Base-by-base conservation (phyloP, 2,113 vertebrate genomes). In the Oreochromis aureus region DNA sequence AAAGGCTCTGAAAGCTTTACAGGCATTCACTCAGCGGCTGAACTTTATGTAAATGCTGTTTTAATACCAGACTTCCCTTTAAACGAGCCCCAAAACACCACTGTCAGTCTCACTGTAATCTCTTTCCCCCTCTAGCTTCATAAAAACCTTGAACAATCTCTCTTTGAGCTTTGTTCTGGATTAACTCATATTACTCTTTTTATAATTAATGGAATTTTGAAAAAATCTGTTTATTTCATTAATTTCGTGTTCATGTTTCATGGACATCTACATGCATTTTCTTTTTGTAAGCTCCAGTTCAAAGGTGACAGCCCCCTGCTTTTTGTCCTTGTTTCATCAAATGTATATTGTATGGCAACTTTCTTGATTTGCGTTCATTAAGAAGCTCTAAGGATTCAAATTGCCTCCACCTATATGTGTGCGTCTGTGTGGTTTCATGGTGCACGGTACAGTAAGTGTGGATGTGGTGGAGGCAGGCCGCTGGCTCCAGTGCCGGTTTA, bases 401-500 rank as follows among this genome's bases (percentile, higher is more conserved):
- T 85, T 88, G 51, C 36, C 16, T 79, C 8, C 83, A 11, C 18
- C 19, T 86, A 13, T 84, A 13, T 56, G 41, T 41, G 41, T 44
- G 19, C 22, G 41, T 34, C 44, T 51, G 24, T 32, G 71, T 2
- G 16, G 15, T 51, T 76, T 30, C 71, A 44, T 19, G 41, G 82
- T 90, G 73, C 69, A 32, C 78, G 76, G 76, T 84, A 66, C 83
- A 80, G 27, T 91, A 80, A 83, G 83, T 81, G 81, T 54, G 55
- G 81, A 83, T 81, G 83, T 6, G 18, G 53, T 88, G 66, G 84
- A 80, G 48, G 83, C 82, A 80, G 78, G 73, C 89, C 8, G 69
- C 79, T 54, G 87, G 87, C 85, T 88, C 66, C n/a, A 19, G 58
- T 56, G 63, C 76, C 81, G 32, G 61, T 90, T 87, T 84, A 92